Evolutionary conservation across 2,113 vertebrate species (phyloP), one percentile per base, ranked within the genome.

Genomic region (Platysternon megacephalum): DNA sequence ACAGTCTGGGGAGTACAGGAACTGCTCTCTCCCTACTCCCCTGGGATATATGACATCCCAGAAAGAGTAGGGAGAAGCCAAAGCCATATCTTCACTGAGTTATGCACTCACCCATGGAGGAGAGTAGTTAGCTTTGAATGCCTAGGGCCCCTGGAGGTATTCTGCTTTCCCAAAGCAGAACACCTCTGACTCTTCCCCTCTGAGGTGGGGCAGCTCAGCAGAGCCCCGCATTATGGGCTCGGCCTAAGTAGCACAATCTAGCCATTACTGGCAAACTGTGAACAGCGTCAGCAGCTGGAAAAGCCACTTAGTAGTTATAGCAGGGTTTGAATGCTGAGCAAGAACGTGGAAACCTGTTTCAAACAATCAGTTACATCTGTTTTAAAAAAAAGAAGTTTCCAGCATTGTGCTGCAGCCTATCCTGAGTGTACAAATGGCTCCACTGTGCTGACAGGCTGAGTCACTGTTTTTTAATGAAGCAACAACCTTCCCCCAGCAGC

Each of bases 391-490:
- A 51, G 52, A 53, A 8, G 52, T 22, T 88, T 83, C 56, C 56
- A 93, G 76, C 49, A 10, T n/a, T 0, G 1, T 90, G 86, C 49
- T 93, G 48, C n/a, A 53, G 44, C 74, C 53, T 95, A 2, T 56
- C 81, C 79, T 91, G 84, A 90, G 61, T 19, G 61, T n/a, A 68
- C 32, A 68, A n/a, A 96, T 86, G n/a, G 21, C 52, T 32, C 5
- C 84, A 84, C 52, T 81, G 61, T 17, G 35, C 87, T 88, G 53
- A 53, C 76, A 35, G 1, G 19, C 92, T 81, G 92, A 58, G 65
- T 8, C 89, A 49, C 44, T 96, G 55, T 80, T 49, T 91, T 88
- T 96, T 56, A 81, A 12, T 51, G 21, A 46, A 93, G 88, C 65
- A 88, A 0, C 84, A 26, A 24, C 35, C 56, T 89, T 56, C 82